Base-by-base conservation (phyloP, 2,113 vertebrate species). In the Sturnus vulgaris region DNA sequence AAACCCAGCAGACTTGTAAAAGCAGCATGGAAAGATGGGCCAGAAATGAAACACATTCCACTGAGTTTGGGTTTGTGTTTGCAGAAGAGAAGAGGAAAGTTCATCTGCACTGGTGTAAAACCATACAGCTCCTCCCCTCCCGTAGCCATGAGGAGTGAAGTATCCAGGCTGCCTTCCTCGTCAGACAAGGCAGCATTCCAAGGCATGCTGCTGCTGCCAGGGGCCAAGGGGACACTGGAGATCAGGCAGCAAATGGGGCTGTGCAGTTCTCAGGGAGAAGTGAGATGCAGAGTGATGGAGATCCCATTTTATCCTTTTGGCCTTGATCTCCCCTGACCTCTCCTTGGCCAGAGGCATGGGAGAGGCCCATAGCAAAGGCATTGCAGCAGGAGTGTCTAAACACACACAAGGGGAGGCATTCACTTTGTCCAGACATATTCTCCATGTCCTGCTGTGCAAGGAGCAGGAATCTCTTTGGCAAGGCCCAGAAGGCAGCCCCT, bases 1-100 rank as follows among this genome's bases (percentile, higher is more conserved):
- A 88, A 97, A 68, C 92, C 76, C 88, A 60, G 30, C 13, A 66
- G 95, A 24, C 79, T 71, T 46, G 50, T 91, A 95, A 96, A 94
- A 94, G 68, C 80, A 94, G 53, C 86, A 75, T 2, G 0, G 83
- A 66, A 82, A 84, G 70, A 88, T 84, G 86, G 57, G 65, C 77
- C 81, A 75, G 76, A 90, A 95, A 96, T 91, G 60, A 96, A 95
- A 92, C 83, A 86, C 91, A 39, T 94, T 93, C 82, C 72, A 44
- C 50, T 56, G 76, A 35, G 42, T 86, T 39, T 44, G 42, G 53
- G 55, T 24, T 64, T 75, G 81, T 3, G 3, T 37, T 63, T 71
- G 57, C 61, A 46, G 53, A 70, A 71, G 65, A 70, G 85, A 79
- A 40, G 53, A 85, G 53, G 44, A 47, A 93, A 90, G 79, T 73